A percentile compares a stretch with the other conserved stretches of the same genome.
Evolutionary conservation across 2,888 invertebrate genomes (phyloP).

Genomic region (Geotrupes spiniger): DNA sequence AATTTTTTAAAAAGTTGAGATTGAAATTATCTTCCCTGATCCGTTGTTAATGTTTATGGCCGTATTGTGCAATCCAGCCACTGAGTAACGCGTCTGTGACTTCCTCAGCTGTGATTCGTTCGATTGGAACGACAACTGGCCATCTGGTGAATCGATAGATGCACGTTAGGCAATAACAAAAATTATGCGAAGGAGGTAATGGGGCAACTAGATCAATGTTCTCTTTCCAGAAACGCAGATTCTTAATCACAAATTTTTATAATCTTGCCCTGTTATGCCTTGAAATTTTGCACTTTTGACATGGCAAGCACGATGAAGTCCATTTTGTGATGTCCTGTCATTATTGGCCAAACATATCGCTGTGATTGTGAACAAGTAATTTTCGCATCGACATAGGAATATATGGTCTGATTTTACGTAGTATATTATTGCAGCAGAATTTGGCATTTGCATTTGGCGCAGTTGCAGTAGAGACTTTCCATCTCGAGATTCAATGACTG

Average conservation of each 20-base stretch:
- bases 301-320: constrained; percentile 22
- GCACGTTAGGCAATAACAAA: constrained; percentile 37
- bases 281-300: constrained; percentile 39
- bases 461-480: neutral
- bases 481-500: constrained; percentile 7
- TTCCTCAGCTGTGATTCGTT: constrained; percentile 35
- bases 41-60: too few species aligned
- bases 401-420: too few species aligned
- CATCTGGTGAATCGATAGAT: constrained; percentile 38
- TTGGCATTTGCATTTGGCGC: neutral
- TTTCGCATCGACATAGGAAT: too few species aligned
- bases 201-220: constrained; percentile 49
- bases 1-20: too few species aligned
- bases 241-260: constrained; percentile 25
- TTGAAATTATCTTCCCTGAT: too few species aligned
- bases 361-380: constrained; percentile 3
- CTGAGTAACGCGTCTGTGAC: constrained; percentile 32
- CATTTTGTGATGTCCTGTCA: constrained; percentile 11
- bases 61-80: constrained; percentile 37
- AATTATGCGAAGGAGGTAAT: constrained; percentile 35
- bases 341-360: constrained; percentile 17
- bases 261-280: constrained; percentile 32
- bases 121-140: constrained; percentile 38
- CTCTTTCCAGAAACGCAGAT: constrained; percentile 41
- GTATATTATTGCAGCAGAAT: constrained; percentile 10